Evolutionary conservation across 2,888 invertebrate species (phyloP).

Genomic region (Diarsia rubi): DNA sequence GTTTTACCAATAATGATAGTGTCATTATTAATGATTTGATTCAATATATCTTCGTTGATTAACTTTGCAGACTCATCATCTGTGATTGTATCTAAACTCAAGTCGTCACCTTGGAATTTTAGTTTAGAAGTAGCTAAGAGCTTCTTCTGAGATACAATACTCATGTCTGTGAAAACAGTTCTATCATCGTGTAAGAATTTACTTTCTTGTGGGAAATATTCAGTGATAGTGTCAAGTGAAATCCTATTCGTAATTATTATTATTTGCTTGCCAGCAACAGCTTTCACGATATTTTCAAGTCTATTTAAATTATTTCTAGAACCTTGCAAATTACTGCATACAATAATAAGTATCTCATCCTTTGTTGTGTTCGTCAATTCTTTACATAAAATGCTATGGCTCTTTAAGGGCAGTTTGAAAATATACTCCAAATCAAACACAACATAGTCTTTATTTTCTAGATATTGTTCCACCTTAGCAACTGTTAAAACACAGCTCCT

Average conservation of each 20-base stretch:
- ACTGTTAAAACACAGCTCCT: constrained; percentile 9
- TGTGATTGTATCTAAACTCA: constrained; percentile 33
- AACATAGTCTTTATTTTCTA: constrained; percentile 13
- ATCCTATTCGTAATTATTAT: constrained; percentile 9
- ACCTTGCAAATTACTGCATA: constrained; percentile 2
- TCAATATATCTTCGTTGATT: constrained; percentile 36
- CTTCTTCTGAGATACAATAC: constrained; percentile 29
- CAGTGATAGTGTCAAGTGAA: not conserved
- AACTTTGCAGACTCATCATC: constrained; percentile 18
- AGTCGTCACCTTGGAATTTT: constrained; percentile 44
- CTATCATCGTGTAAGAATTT: constrained; percentile 18
- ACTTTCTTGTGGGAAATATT: constrained; percentile 4
- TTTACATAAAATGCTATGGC: constrained; percentile 11
- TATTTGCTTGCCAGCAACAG: constrained; percentile 13
- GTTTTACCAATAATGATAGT: constrained; percentile 16
- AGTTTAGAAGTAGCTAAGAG: constrained; percentile 26
- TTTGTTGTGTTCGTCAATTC: constrained; percentile 3
- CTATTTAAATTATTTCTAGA: not conserved
- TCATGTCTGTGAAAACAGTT: constrained; percentile 38
- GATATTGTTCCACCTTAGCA: constrained; percentile 26
- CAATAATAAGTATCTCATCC: constrained; percentile 12
- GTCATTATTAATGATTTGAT: constrained; percentile 37
- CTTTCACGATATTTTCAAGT: constrained; percentile 10
- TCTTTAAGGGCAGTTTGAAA: constrained; percentile 21
- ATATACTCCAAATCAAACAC: constrained; percentile 27